Base-by-base conservation (phyloP, 2,113 vertebrate species). In the Marmota flaviventris region DNA sequence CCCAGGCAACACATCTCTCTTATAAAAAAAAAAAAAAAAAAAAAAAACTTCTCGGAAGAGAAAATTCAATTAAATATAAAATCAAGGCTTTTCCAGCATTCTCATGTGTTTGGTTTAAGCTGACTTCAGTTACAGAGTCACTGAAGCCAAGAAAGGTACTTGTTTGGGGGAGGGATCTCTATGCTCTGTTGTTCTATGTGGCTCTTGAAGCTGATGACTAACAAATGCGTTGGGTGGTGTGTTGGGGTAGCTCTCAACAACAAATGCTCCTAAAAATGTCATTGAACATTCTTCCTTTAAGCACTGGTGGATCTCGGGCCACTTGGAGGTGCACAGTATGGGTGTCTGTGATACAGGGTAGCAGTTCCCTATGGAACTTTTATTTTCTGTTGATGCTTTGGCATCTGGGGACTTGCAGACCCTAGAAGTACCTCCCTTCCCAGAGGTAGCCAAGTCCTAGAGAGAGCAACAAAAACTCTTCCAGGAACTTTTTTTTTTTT, bases 1-100 rank as follows among this genome's bases (percentile, higher is more conserved):
- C 96, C 95, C 92, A 92, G 97, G 94, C 94, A 96, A 97, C 94
- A 67, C 93, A 84, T 58, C 56, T 90, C 76, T 92, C 77, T 87
- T 82, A 65, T 5, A 6, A 51, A 51, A 51, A 51, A 51, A 45
- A 45, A 16, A 51, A 51, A 51, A 48, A 42, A 42, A 16, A 70
- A 70, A 84, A 67, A 16, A 18, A 32, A 37, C 45, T 93, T 97
- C 84, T 94, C 83, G 72, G 93, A 95, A 70, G 61, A 90, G 56
- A 34, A 96, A 32, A 83, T 73, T 85, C 76, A 97, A 89, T 75
- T 37, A 85, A 93, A 86, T 56, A 51, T 12, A 91, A 94, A 94
- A 61, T 24, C 73, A n/a, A 86, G 53, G 25, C 56, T 93, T 87
- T 77, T 51, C 51, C 13, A 13, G 37, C 25, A 8, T 65, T 53